phyloP scores from a whole-genome alignment of 2,797 vertebrate genomes.

The Crenuchus spilurus region DNA sequence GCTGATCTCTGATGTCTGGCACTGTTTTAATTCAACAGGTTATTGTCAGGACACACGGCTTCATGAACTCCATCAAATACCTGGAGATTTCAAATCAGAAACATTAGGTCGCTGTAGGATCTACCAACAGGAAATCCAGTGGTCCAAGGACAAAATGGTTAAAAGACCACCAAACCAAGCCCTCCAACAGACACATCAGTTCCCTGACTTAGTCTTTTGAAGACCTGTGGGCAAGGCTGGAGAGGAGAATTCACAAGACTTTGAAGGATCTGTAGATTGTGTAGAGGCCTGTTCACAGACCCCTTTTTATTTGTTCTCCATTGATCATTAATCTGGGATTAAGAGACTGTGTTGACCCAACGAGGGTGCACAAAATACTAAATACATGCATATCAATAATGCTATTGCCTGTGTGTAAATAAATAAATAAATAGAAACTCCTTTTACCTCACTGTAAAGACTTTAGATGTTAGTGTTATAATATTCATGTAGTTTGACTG shows the following conservation, averaged over 20 bases:
- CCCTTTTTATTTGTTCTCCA: not conserved
- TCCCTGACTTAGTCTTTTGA: not conserved
- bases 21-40: not conserved
- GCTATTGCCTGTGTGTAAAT: too few species aligned
- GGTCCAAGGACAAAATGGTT: too few species aligned
- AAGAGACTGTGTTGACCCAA: too few species aligned
- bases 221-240: not conserved
- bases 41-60: not conserved
- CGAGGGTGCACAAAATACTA: too few species aligned
- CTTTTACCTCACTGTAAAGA: too few species aligned
- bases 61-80: not conserved
- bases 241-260: not conserved
- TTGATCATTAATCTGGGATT: not conserved
- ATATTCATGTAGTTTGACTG: too few species aligned
- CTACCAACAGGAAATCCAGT: not conserved
- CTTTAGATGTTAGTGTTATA: too few species aligned
- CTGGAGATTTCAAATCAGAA: not conserved
- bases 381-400: too few species aligned
- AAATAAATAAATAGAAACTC: too few species aligned
- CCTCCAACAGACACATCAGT: not conserved
- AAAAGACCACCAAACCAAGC: not conserved
- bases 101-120: not conserved
- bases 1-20: not conserved
- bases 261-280: not conserved
- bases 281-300: not conserved